Evolutionary conservation across 2,888 invertebrate species (phyloP).

Genomic region (Euphydryas editha): DNA sequence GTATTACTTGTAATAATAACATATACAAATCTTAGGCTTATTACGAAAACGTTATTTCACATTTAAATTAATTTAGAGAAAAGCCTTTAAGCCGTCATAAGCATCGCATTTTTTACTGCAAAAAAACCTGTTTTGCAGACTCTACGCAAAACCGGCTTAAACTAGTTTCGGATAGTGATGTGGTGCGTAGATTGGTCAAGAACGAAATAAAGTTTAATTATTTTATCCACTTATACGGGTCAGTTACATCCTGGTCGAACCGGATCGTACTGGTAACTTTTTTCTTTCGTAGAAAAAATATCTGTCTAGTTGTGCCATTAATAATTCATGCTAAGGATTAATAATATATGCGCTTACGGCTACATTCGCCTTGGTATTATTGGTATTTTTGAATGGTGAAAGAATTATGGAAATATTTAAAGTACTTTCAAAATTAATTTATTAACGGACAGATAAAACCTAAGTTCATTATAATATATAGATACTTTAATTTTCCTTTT

Average conservation of each 20-base stretch:
- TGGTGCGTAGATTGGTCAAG: slow-evolving; percentile 6
- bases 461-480: no score
- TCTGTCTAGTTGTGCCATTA: background rate
- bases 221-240: slow-evolving; percentile 30
- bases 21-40: background rate
- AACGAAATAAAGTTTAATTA: slow-evolving; percentile 1
- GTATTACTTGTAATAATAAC: no score
- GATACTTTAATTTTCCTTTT: no score
- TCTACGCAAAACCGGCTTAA: background rate
- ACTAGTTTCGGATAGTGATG: background rate
- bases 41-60: background rate
- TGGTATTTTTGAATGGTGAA: no score
- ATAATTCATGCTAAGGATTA: no score
- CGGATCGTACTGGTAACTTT: slow-evolving; percentile 15
- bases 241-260: slow-evolving; percentile 31
- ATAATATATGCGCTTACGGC: no score
- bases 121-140: slow-evolving; percentile 1
- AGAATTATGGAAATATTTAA: no score
- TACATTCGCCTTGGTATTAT: no score
- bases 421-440: no score
- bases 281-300: slow-evolving; percentile 1
- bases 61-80: background rate
- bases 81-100: background rate
- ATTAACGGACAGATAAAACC: no score
- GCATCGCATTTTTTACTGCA: background rate